These are phyloP conservation scores for Poliocrania exsul DNA, from an alignment of 2,797 vertebrate genomes.

Conservation along the genomic window DNA sequence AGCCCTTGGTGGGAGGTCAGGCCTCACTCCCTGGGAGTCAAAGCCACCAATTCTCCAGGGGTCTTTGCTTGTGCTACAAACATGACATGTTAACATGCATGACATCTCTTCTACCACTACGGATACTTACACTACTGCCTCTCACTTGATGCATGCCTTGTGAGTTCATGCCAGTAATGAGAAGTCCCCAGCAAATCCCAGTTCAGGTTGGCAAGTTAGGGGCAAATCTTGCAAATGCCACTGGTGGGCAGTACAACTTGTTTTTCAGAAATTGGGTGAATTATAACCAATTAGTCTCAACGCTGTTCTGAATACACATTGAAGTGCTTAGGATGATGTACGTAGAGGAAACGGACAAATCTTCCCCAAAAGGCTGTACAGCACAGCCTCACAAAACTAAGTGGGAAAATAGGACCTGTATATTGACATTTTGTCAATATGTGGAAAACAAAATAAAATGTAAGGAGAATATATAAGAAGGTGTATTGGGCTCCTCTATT, in stretches of 20 bases:
- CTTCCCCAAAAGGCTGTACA: not conserved
- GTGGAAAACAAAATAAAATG: not conserved
- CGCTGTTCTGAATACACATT: rapidly evolving
- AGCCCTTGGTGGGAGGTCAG: not conserved
- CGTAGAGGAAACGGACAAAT: not conserved
- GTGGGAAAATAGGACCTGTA: not conserved
- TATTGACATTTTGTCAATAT: not conserved
- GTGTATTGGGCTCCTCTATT: not conserved
- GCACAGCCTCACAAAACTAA: not conserved
- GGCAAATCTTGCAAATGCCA: not conserved
- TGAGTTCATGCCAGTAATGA: not conserved
- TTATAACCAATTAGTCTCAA: not conserved
- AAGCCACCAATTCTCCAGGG: not conserved
- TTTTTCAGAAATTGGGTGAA: not conserved
- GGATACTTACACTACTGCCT: not conserved
- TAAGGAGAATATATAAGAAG: not conserved
- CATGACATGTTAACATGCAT: not conserved
- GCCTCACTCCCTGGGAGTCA: not conserved
- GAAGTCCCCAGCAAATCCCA: not conserved
- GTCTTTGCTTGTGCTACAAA: not conserved
- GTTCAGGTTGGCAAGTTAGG: not conserved
- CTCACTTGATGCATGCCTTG: not conserved
- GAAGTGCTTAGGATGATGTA: not conserved
- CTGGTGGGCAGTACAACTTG: rapidly evolving
- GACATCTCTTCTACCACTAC: not conserved